Conservation (phyloP, 1,140 invertebrate genomes). For the Cephus cinctus region DNA sequence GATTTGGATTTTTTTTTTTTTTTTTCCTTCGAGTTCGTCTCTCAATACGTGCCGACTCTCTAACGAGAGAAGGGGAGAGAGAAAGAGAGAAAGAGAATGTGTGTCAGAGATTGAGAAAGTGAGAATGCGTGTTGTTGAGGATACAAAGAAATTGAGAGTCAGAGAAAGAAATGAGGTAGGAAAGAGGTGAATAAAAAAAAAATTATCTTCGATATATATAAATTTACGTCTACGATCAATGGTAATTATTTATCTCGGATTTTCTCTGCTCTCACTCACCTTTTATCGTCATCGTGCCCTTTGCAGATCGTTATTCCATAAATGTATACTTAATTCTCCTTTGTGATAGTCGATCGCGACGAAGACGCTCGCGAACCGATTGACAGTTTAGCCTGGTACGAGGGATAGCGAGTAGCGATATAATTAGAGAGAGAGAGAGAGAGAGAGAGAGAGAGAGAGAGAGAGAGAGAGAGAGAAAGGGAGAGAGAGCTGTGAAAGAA, state of each 20-base stretch:
- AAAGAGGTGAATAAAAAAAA: too few relatives aligned
- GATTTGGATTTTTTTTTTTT: slow-evolving; percentile 5
- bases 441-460: slow-evolving; percentile 11
- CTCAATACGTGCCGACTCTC: not conserved
- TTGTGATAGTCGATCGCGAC: slow-evolving; percentile 38
- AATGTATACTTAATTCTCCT: slow-evolving; percentile 44
- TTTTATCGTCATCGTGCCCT: too few relatives aligned
- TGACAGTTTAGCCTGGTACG: slow-evolving; percentile 9
- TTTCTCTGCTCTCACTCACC: too few relatives aligned
- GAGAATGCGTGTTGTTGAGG: too few relatives aligned
- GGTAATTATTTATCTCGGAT: too few relatives aligned
- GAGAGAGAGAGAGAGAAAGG: slow-evolving; percentile 15
- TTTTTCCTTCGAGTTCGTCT: not conserved
- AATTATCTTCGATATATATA: too few relatives aligned
- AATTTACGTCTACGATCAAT: too few relatives aligned
- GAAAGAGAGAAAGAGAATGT: not conserved
- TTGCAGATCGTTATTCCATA: too few relatives aligned
- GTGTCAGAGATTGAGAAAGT: too few relatives aligned
- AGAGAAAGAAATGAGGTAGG: too few relatives aligned
- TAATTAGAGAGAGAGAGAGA: not conserved
- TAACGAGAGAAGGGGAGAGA: slow-evolving; percentile 12
- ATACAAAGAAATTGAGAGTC: too few relatives aligned
- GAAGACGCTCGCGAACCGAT: slow-evolving; percentile 10
- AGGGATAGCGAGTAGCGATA: not conserved
- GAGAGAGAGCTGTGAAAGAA: slow-evolving; percentile 1